phyloP scores from a whole-genome alignment of 2,113 vertebrate species.

The Etia nguti region DNA sequence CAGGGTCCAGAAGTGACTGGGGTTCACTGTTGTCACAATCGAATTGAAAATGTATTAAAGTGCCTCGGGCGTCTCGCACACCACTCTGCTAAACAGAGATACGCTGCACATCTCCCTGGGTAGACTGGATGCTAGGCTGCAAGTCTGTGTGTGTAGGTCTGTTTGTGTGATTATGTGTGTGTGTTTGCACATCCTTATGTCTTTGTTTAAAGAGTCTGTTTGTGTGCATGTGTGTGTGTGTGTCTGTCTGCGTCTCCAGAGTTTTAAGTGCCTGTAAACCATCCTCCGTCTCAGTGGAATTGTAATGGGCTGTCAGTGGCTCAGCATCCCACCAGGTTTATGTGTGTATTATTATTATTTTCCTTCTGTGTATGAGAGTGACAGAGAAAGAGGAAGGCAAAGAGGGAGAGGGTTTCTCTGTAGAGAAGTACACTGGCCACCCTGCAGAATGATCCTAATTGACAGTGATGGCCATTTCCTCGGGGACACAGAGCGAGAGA shows the following conservation, averaged over 20 bases:
- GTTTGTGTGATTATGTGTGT: background rate
- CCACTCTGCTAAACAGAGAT: slow-evolving; percentile 8
- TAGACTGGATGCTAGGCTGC: background rate
- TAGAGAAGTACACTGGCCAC: slow-evolving; percentile 16
- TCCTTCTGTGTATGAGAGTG: background rate
- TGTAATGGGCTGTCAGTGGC: slow-evolving; percentile 56
- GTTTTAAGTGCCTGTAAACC: slow-evolving; percentile 49
- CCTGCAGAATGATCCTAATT: slow-evolving; percentile 47
- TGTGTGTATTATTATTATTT: slow-evolving; percentile 16
- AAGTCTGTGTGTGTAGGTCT: background rate
- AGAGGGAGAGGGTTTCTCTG: slow-evolving; percentile 15
- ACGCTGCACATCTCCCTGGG: slow-evolving; percentile 13
- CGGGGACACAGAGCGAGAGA: background rate
- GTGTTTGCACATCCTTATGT: background rate
- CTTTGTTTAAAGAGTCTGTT: background rate
- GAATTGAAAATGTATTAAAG: slow-evolving; percentile 50
- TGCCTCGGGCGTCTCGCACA: slow-evolving; percentile 13
- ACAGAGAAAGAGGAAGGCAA: background rate
- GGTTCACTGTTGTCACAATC: slow-evolving; percentile 12
- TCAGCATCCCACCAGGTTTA: slow-evolving; percentile 48
- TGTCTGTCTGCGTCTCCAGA: background rate
- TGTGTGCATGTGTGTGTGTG: background rate
- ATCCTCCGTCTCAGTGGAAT: slow-evolving; percentile 46
- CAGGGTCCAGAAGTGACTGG: background rate
- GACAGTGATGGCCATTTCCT: slow-evolving; percentile 46